These are phyloP conservation scores for Zosterops borbonicus DNA, from an alignment of 2,113 vertebrate species.

Conservation along the genomic window DNA sequence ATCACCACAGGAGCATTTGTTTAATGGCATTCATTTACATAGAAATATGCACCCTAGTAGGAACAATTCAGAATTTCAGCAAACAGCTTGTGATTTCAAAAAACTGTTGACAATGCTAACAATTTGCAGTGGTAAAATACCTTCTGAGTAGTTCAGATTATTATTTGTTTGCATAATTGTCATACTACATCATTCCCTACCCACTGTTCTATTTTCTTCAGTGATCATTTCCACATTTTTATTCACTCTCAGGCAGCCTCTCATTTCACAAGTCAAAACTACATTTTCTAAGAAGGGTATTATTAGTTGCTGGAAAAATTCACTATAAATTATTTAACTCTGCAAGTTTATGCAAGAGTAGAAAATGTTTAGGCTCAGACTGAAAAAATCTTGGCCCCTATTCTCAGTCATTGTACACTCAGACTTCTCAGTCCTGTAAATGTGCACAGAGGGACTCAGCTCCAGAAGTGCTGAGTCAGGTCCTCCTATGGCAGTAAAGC, in stretches of 20 bases:
- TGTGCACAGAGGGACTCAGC: not conserved
- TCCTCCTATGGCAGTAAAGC: not conserved
- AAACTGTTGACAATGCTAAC: constrained; percentile 49
- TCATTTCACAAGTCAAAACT: not conserved
- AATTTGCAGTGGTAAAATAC: not conserved
- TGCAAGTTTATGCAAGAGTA: not conserved
- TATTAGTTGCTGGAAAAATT: not conserved
- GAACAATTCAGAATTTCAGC: constrained; percentile 42
- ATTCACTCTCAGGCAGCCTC: not conserved
- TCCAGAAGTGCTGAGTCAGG: not conserved
- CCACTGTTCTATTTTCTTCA: not conserved
- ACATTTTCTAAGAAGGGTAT: not conserved
- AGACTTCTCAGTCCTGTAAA: not conserved
- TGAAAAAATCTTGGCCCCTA: not conserved
- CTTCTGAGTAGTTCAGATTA: constrained; percentile 8
- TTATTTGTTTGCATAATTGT: constrained; percentile 29
- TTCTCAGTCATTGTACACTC: not conserved
- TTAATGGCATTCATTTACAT: constrained; percentile 66
- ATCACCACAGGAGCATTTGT: constrained; percentile 31
- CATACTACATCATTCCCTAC: not conserved
- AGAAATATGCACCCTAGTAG: constrained; percentile 47
- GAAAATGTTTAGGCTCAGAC: not conserved
- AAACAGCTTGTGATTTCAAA: constrained; percentile 58
- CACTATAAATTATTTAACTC: not conserved
- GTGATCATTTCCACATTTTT: constrained; percentile 28